Evolutionary conservation across 2,888 invertebrate genomes (phyloP), one percentile per base, ranked within the genome.

Genomic region (Shargacucullia verbasci): DNA sequence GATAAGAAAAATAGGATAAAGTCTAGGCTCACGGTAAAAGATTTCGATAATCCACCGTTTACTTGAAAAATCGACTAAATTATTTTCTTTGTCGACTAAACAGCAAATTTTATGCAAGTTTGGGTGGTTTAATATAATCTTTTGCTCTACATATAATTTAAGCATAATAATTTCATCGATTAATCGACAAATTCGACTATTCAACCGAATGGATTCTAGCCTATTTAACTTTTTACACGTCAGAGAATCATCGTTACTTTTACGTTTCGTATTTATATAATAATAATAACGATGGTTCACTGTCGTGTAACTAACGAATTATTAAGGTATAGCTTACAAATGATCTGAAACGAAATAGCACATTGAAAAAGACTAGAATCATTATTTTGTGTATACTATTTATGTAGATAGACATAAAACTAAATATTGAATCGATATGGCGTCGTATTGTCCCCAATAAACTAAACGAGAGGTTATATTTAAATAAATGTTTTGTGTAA

Each of bases 331-430:
- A 68, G 40, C 45, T 61, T 65, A 70, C 55, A 45, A 60, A 74
- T 57, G 57, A 64, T 60, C 59, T 65, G 70, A 66, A 72, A 65
- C 60, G 64, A 60, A 69, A 69, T 65, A 64, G 71, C 71, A 69
- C 73, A 76, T 71, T 67, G 58, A 66, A 70, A 70, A 74, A 73
- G 71, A 73, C 72, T 73, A 79, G 71, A 81, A 80, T 71, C 74
- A 78, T 85, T 88, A 87, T 88, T 89, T 89, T 89, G 84, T 85
- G 85, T 86, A 87, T 76, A 80, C 78, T 78, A 59, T 88, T 78
- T 86, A 82, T 77, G 74, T 69, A 68, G 65, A 72, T 69, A 78
- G 69, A 70, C 15, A 57, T 63, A 55, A 12, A 20, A 20, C 50
- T 59, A 55, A 61, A 69, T 73, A 75, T 65, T 73, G 55, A 64